These are phyloP conservation scores for Syndactyla subalaris DNA, from an alignment of 2,797 vertebrate genomes.

Conservation along the genomic window DNA sequence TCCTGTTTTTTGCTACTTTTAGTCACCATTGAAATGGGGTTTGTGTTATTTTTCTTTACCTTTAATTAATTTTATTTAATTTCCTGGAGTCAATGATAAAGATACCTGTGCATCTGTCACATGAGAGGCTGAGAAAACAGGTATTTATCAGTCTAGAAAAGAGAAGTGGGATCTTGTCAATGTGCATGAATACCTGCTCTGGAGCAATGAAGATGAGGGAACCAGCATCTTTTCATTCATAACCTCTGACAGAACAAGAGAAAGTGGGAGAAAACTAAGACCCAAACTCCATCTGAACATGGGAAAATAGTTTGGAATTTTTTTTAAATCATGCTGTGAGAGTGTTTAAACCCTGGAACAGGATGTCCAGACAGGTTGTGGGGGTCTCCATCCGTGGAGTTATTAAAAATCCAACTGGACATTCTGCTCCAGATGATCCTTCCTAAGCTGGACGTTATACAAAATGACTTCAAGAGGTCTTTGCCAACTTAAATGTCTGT, in stretches of 20 bases:
- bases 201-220: background rate
- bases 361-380: background rate
- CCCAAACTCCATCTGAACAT: background rate
- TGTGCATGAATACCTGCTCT: background rate
- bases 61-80: background rate
- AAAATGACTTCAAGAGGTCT: background rate
- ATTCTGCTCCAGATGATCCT: background rate
- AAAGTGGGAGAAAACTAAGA: background rate
- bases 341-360: background rate
- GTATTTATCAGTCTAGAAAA: background rate
- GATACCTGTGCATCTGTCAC: background rate
- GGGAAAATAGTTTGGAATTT: background rate
- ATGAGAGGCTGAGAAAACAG: background rate
- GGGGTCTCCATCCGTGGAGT: background rate
- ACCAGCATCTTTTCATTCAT: background rate
- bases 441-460: background rate
- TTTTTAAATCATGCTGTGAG: background rate
- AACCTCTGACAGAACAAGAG: background rate
- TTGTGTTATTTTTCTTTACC: background rate
- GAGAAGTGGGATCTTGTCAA: background rate
- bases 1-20: background rate
- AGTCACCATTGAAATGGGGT: background rate
- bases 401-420: background rate
- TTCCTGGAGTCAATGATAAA: background rate
- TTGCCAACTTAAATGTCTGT: background rate